Base-by-base conservation (phyloP, 2,888 invertebrate genomes). In the Sinotaia quadrata region DNA sequence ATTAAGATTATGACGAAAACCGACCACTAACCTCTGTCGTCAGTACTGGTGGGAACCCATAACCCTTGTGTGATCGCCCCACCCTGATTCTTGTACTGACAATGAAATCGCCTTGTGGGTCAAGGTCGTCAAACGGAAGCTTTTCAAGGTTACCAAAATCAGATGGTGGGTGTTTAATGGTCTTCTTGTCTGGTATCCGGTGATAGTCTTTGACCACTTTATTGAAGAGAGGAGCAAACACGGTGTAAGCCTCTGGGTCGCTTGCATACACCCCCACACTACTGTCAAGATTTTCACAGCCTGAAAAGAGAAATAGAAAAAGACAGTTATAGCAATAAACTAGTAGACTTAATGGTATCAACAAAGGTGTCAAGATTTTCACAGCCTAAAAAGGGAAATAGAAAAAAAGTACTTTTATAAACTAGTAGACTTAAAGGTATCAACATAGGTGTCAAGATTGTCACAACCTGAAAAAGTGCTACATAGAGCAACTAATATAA, bases 391-490 rank as follows among this genome's bases (percentile, higher is more conserved):
- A 73, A 4, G 29, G 36, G 27, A 63, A 57, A 37, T 33, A 63
- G 24, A 24, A 7, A n/a, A 31, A 8, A 54, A 31, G 7, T 27
- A 41, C 12, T 15, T 12, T 41, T 12, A 15, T 41, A 15, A 15
- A 41, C 15, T 15, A 15, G 44, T 41, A 41, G 15, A 41, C 44
- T n/a, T n/a, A n/a, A 41, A 15, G 12, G 15, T 15, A 41, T 41
- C 85, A 41, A 82, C 80, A 85, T 97, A 96, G 78, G 96, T 96
- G 90, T 98, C 97, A 89, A 94, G 93, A 90, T 98, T 98, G 21
- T 76, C 67, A 52, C 75, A 75, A 7, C 83, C 83, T 83, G 76
- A 3, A 15, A 41, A 41, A 41, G 44, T 41, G 44, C 44, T 15
- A 15, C 12, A 41, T 15, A 41, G 44, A 41, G 15, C 12, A 41